These are phyloP conservation scores for Agonopterix arenella DNA, from an alignment of 2,888 invertebrate genomes.

Conservation along the genomic window DNA sequence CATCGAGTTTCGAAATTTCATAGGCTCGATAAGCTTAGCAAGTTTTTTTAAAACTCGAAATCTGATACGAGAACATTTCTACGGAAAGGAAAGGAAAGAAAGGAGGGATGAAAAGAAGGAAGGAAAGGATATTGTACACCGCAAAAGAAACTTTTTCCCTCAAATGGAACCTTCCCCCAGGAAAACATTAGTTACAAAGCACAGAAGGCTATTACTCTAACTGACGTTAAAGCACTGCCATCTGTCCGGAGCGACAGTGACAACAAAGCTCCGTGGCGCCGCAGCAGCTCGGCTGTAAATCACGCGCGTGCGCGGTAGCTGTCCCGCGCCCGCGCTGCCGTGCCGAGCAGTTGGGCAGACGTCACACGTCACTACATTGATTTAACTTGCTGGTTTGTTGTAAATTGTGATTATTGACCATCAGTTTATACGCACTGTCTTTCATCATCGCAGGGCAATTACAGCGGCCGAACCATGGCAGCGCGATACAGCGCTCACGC, in stretches of 20 bases:
- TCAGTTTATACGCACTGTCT: too few species aligned
- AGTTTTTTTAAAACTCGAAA: too few species aligned
- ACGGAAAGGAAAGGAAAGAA: too few species aligned
- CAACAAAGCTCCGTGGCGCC: conserved; percentile 1
- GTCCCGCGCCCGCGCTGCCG: conserved; percentile 5
- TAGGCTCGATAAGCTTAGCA: too few species aligned
- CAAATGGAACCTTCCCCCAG: background rate
- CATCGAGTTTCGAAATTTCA: too few species aligned
- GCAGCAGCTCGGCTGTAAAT: conserved; percentile 6
- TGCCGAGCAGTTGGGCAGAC: background rate
- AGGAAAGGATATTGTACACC: too few species aligned
- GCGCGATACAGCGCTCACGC: too few species aligned
- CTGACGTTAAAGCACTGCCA: conserved; percentile 3
- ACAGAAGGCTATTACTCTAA: conserved; percentile 6
- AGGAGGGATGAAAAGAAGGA: too few species aligned
- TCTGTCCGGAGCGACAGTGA: background rate
- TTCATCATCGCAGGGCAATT: too few species aligned
- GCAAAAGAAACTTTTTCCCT: background rate
- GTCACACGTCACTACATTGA: conserved; percentile 1
- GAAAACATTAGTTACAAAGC: background rate
- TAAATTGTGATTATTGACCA: background rate
- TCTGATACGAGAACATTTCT: too few species aligned
- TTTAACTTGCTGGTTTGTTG: background rate
- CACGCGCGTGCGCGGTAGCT: conserved; percentile 9
- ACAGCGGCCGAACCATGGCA: too few species aligned